Base-by-base conservation (phyloP, 1,140 invertebrate species). In the Calycopis cecrops region DNA sequence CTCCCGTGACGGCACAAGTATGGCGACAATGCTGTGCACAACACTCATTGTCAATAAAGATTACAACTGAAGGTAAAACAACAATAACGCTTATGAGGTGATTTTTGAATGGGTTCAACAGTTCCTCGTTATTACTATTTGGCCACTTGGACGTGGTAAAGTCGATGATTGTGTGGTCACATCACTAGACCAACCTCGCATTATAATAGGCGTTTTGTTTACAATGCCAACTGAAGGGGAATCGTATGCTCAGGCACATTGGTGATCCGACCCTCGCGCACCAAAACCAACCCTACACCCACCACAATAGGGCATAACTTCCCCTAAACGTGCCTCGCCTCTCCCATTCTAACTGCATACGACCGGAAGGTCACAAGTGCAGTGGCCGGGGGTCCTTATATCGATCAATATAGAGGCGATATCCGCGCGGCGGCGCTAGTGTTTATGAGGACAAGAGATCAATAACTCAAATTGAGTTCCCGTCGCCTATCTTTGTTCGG, bases 201-300 rank as follows among this genome's bases (percentile, higher is more conserved):
- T 82, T 82, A 76, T 79, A 82, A 79, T 79, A 76, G 76, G 79
- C 76, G 76, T 79, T 82, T 82, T 82, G 79, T 82, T 82, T 82
- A 82, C 79, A 77, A 74, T 78, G 66, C 73, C 71, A 73, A 78
- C 74, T 74, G 72, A 77, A 77, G 78, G 78, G 78, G 76, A 75
- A 70, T 69, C 62, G 50, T 48, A 53, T 61, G 51, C 57, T 52
- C 56, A 54, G 57, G 50, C 55, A 48, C 35, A 59, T 54, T 54
- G 70, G 57, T 56, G 60, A 62, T 63, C 44, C 60, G 59, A 55
- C 52, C 48, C 49, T 44, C 14, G 7, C 21, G 17, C 12, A 33
- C 58, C 40, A 57, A 76, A 69, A 49, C 35, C 12, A 49, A 70
- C 64, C 55, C 53, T 69, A 69, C 51, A 10, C 0, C 1, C 6